These are phyloP conservation scores for Lasioglossum calceatum DNA, from an alignment of 2,888 invertebrate species.

Conservation along the genomic window DNA sequence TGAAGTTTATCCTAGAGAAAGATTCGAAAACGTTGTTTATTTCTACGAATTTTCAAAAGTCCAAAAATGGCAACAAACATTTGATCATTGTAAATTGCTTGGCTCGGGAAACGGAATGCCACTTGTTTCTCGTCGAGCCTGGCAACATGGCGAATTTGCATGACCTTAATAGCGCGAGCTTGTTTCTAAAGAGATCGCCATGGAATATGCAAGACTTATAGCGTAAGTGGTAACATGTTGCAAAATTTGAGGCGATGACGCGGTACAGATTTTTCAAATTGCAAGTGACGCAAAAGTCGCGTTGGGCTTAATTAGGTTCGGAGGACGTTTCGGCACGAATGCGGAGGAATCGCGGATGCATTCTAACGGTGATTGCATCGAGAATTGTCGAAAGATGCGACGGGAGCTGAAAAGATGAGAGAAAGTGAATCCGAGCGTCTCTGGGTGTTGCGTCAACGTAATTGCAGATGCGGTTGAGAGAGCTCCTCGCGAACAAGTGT, in stretches of 20 bases:
- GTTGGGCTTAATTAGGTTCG: not conserved
- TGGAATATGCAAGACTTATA: not conserved
- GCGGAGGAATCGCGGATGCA: constrained; percentile 5
- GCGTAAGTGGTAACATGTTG: not conserved
- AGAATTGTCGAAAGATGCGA: constrained; percentile 32
- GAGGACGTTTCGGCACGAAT: not conserved
- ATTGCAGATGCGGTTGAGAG: constrained; percentile 51
- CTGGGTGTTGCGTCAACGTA: constrained; percentile 70
- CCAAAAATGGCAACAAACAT: too few relatives aligned
- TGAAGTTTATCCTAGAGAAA: too few relatives aligned
- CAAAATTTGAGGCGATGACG: not conserved
- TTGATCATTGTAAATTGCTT: too few relatives aligned
- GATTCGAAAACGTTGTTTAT: too few relatives aligned
- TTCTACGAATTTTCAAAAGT: too few relatives aligned
- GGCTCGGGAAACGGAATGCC: not conserved
- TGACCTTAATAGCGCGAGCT: not conserved
- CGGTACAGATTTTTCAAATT: not conserved
- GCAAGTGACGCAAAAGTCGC: not conserved
- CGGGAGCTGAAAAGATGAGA: constrained; percentile 61
- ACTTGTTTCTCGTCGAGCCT: not conserved
- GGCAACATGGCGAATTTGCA: too few relatives aligned
- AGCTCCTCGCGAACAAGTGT: constrained; percentile 30
- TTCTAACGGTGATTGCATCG: constrained; percentile 24
- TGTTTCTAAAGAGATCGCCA: not conserved
- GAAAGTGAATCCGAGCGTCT: constrained; percentile 68